A percentile compares a stretch with the other conserved stretches of the same genome.
phyloP scores from a whole-genome alignment of 35 echinoderm and acorn worm genomes.

The Apostichopus californicus region DNA sequence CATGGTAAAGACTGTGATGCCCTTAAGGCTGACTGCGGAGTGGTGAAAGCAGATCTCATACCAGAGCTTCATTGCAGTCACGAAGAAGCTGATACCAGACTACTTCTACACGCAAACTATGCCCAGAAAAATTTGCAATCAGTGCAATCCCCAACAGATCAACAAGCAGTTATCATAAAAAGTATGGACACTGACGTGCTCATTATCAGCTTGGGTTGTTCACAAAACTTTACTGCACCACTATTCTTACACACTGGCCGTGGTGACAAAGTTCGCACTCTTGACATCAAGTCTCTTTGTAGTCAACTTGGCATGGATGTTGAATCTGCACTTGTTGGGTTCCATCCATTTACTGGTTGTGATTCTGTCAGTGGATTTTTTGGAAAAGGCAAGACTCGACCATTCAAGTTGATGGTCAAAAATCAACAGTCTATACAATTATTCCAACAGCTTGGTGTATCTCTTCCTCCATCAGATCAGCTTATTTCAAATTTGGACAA shows the following conservation, averaged over 20 bases:
- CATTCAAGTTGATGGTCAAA: background rate
- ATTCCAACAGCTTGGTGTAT: background rate
- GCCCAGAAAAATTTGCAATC: no score
- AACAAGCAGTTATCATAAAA: background rate
- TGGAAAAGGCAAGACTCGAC: constrained; percentile 27
- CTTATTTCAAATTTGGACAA: background rate
- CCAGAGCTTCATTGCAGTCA: constrained; percentile 6
- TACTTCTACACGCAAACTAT: background rate
- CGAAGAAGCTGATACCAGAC: constrained; percentile 24
- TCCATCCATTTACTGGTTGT: constrained; percentile 59
- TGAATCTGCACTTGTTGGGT: constrained; percentile 15
- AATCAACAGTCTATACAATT: background rate
- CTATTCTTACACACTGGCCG: constrained; percentile 44
- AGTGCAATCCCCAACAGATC: no score
- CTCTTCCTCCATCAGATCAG: background rate
- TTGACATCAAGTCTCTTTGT: constrained; percentile 31
- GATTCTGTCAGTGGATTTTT: constrained; percentile 50
- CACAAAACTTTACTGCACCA: background rate
- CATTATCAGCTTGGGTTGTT: background rate
- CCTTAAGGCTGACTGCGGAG: background rate
- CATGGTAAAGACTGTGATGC: background rate
- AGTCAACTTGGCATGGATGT: background rate
- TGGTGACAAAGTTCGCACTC: constrained; percentile 5
- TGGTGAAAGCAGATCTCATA: background rate
- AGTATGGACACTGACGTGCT: constrained; percentile 51